Percentiles rank a stretch among this genome's conserved stretches.
Evolutionary conservation across 1,140 invertebrate species (phyloP).

Genomic region (Macrobrachium nipponense): DNA sequence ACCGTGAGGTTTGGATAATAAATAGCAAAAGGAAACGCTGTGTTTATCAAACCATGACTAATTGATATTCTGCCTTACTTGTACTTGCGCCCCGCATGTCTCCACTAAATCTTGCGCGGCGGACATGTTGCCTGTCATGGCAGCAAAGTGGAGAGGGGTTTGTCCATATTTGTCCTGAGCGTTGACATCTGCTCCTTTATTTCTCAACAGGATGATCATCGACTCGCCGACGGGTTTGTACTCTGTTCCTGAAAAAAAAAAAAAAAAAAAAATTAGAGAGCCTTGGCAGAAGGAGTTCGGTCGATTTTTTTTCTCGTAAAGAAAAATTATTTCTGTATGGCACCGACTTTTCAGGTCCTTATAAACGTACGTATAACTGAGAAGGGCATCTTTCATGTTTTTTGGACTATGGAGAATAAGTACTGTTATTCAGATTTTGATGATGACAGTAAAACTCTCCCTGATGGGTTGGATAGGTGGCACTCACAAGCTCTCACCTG

Average conservation of each 20-base stretch:
- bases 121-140: constrained; percentile 68
- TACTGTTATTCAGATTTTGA: too few relatives aligned
- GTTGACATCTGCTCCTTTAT: constrained; percentile 68
- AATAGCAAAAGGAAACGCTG: too few relatives aligned
- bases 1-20: too few relatives aligned
- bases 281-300: background rate
- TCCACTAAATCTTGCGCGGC: constrained; percentile 20
- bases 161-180: constrained; percentile 68
- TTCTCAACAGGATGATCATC: constrained; percentile 65
- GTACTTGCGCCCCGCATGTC: constrained; percentile 18
- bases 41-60: too few relatives aligned
- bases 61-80: constrained; percentile 22
- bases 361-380: background rate
- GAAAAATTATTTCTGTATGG: too few relatives aligned
- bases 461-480: too few relatives aligned
- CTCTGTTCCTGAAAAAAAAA: background rate
- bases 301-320: too few relatives aligned
- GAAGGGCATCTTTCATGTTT: too few relatives aligned
- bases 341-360: background rate
- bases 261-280: too few relatives aligned
- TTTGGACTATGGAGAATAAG: too few relatives aligned
- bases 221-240: constrained; percentile 7
- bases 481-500: too few relatives aligned
- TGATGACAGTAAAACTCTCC: too few relatives aligned
- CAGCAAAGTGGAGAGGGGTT: constrained; percentile 70